Evolutionary conservation across 2,888 invertebrate species (phyloP), one percentile per base, ranked within the genome.

Genomic region (Habrosyne pyritoides): DNA sequence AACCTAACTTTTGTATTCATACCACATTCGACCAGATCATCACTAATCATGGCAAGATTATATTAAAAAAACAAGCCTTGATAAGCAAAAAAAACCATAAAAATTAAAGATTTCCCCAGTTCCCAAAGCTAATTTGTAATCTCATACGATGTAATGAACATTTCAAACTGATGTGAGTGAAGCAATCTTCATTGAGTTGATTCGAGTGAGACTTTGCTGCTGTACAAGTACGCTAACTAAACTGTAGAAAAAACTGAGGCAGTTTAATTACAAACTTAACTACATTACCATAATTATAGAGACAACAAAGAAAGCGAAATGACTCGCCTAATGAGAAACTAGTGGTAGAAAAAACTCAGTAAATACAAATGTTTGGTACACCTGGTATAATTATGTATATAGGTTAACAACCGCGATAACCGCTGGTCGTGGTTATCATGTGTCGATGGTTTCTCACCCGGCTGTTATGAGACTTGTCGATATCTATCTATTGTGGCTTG

Each of bases 361-460:
- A 42, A 26, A 28, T 30, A 21, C 24, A 24, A 36, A 52, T 36
- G 14, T 21, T 12, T 26, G 6, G 14, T 18, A 42, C 26, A 53
- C 56, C 54, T 52, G 63, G 48, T 54, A 54, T 55, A 54, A n/a
- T 50, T 66, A 67, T 68, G 75, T 60, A 74, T 69, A 62, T 71
- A 64, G 75, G 76, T 73, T 72, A 76, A 71, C 70, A 67, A 66
- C 74, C 71, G 60, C 65, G 71, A 75, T 73, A 75, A 71, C 75
- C 75, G 71, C 75, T 75, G 69, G n/a, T 28, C 55, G 52, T 50
- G 53, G 54, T 52, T 64, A 57, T 60, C 60, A 42, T 18, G 42
- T 18, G 42, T 14, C 42, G 42, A 18, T 42, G 18, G 42, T 42
- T 14, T 42, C 33, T 42, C 42, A 18, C 18, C 8, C 24, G 24